These are phyloP conservation scores for Mesembrinibis cayennensis DNA, from an alignment of 2,113 vertebrate genomes.

Conservation along the genomic window DNA sequence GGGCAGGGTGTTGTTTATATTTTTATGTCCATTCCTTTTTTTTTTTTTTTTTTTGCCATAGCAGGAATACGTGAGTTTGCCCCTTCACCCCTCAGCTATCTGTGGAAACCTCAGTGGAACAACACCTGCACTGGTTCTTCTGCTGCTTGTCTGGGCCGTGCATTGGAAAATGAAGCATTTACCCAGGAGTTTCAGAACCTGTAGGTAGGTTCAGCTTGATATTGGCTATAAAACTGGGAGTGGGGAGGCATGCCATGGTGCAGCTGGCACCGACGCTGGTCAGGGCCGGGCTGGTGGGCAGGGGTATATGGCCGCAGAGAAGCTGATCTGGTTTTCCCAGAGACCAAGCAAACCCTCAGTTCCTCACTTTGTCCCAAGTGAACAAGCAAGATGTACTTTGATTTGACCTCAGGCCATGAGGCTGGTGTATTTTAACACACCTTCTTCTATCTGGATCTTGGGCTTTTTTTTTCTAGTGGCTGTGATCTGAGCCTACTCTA, in stretches of 20 bases:
- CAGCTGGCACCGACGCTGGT: rapidly evolving
- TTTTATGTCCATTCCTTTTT: not conserved
- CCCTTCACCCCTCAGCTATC: not conserved
- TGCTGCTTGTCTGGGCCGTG: not conserved
- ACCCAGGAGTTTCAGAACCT: not conserved
- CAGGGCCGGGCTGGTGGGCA: rapidly evolving
- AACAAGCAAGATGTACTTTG: not conserved
- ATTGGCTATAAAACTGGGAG: not conserved
- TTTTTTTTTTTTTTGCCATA: no score
- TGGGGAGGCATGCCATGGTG: not conserved
- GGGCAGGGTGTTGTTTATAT: not conserved
- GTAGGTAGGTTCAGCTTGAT: not conserved
- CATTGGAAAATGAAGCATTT: not conserved
- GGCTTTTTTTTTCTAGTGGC: not conserved
- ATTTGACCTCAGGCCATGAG: not conserved
- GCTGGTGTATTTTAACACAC: not conserved
- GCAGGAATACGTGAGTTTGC: not conserved
- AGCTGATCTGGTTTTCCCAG: not conserved
- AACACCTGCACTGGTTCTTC: not conserved
- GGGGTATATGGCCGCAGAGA: not conserved
- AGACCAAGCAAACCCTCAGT: not conserved
- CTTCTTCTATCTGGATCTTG: not conserved
- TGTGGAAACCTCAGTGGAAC: not conserved
- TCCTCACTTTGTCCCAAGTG: not conserved
- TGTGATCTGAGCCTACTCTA: not conserved